Evolutionary conservation across 2,113 vertebrate genomes (phyloP).

Genomic region (Campylomormyrus tamandua): DNA sequence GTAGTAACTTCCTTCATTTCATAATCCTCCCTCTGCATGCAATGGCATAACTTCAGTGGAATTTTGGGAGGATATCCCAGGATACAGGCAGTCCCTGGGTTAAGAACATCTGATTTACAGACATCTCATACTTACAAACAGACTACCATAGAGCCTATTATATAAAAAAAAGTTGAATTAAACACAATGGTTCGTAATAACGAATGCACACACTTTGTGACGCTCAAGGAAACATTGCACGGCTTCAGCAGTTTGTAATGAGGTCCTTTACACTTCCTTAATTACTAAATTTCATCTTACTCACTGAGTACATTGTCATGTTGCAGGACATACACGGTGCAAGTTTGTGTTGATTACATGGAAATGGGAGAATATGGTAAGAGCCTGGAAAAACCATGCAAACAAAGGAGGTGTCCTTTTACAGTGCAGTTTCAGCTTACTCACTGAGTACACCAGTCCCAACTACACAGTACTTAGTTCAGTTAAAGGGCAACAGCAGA

Average conservation of each 20-base stretch:
- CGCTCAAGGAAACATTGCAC: background rate
- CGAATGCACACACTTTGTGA: background rate
- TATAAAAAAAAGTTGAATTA: background rate
- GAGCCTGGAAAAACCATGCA: background rate
- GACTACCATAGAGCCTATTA: background rate
- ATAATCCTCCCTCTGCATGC: background rate
- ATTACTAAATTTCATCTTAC: background rate
- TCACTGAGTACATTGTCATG: background rate
- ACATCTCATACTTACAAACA: background rate
- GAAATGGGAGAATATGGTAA: background rate
- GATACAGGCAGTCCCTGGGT: background rate
- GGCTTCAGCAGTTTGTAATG: background rate
- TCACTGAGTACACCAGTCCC: background rate
- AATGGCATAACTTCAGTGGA: background rate
- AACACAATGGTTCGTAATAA: background rate
- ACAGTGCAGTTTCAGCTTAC: background rate
- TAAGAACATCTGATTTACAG: background rate
- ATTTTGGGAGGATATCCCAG: background rate
- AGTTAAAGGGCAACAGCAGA: too few species aligned
- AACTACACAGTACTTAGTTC: too few species aligned
- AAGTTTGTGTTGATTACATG: background rate
- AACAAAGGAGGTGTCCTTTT: background rate
- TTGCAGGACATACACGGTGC: background rate
- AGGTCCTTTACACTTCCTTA: background rate
- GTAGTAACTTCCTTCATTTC: background rate